phyloP scores from a whole-genome alignment of 2,113 vertebrate genomes.

The Spilogale gracilis region DNA sequence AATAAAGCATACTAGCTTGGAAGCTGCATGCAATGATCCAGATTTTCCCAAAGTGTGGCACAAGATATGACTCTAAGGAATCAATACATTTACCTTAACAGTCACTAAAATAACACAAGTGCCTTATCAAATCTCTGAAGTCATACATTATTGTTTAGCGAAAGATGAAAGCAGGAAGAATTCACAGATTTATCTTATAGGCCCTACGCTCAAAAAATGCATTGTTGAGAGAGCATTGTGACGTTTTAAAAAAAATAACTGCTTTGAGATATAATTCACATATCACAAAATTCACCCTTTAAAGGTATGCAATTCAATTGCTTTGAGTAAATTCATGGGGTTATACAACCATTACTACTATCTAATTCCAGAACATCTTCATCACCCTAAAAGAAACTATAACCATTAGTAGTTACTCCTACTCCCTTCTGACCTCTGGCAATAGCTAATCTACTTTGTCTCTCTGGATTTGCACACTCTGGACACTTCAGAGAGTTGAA shows the following conservation, averaged over 20 bases:
- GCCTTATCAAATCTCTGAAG: background rate
- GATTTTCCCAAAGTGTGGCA: background rate
- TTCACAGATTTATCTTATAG: background rate
- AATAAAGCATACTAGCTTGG: background rate
- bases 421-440: too few species aligned
- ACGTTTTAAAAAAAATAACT: background rate
- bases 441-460: background rate
- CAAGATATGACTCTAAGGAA: background rate
- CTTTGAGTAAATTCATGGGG: background rate
- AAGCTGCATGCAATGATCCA: background rate
- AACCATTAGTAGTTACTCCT: background rate
- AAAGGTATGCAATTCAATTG: background rate
- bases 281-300: background rate
- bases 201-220: background rate
- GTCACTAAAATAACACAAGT: background rate
- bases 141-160: background rate
- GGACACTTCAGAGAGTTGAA: background rate
- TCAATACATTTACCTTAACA: background rate
- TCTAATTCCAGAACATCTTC: background rate
- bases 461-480: background rate
- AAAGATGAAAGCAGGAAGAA: background rate
- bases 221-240: background rate
- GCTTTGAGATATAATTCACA: background rate
- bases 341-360: background rate
- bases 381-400: background rate